Conservation (phyloP, 2,888 invertebrate genomes). For the Laspeyria flexula region DNA sequence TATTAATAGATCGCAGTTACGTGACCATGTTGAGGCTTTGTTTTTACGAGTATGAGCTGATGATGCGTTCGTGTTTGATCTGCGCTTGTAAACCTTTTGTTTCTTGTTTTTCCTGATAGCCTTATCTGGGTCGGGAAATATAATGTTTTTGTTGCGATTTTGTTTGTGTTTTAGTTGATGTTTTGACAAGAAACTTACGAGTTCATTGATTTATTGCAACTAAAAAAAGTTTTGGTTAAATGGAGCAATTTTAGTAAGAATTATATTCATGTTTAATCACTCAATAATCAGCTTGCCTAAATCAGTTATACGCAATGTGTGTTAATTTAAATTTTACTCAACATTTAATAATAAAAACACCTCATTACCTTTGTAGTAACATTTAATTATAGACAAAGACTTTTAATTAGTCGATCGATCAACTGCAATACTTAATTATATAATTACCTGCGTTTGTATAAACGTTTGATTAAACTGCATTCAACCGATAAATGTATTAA, state of each 20-base stretch:
- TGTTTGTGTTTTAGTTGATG: too few species aligned
- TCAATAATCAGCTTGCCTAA: too few species aligned
- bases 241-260: too few species aligned
- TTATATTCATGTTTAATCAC: too few species aligned
- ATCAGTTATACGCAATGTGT: too few species aligned
- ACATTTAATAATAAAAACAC: conserved; percentile 11
- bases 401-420: neutral
- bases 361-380: neutral
- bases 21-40: conserved; percentile 49
- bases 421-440: conserved; percentile 1
- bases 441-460: neutral
- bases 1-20: conserved; percentile 55
- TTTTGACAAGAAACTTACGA: too few species aligned
- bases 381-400: neutral
- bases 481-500: neutral
- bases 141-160: conserved; percentile 3
- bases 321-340: neutral
- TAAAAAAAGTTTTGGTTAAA: too few species aligned
- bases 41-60: conserved; percentile 41
- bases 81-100: conserved; percentile 29
- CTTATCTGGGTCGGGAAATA: conserved; percentile 37
- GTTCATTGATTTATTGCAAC: too few species aligned
- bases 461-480: neutral
- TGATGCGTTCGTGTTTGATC: conserved; percentile 32
- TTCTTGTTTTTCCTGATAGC: conserved; percentile 44